Percentiles rank a stretch among this genome's conserved stretches.
These are phyloP conservation scores for Pardalotus punctatus DNA, from an alignment of 2,113 vertebrate species.

Conservation along the genomic window DNA sequence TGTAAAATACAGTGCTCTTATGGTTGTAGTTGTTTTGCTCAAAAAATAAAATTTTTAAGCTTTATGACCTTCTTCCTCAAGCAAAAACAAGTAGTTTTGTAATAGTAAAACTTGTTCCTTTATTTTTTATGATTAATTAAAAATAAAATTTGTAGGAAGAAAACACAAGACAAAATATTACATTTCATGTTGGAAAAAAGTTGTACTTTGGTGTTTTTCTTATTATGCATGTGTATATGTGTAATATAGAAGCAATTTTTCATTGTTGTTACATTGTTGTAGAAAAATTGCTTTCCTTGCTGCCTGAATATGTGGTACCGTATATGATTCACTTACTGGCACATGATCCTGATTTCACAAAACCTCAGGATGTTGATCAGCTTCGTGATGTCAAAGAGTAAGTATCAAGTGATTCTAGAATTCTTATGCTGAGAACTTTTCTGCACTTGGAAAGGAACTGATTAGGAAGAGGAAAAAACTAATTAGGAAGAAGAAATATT, in stretches of 20 bases:
- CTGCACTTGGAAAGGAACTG: neutral
- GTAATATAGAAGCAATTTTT: neutral
- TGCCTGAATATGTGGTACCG: constrained; percentile 97
- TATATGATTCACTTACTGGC: constrained; percentile 98
- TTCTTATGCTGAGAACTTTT: neutral
- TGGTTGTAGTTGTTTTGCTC: neutral
- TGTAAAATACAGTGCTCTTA: neutral
- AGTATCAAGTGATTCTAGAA: constrained; percentile 60
- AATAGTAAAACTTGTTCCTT: neutral
- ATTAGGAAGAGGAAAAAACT: neutral
- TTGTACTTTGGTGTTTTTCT: neutral
- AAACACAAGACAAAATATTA: neutral
- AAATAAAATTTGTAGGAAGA: neutral
- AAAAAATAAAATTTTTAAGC: neutral
- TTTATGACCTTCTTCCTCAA: neutral
- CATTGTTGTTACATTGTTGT: constrained; percentile 37
- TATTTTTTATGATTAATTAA: neutral
- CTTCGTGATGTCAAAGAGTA: constrained; percentile 99
- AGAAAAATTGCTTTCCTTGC: constrained; percentile 94
- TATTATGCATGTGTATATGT: neutral
- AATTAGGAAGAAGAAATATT: neutral
- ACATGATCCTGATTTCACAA: constrained; percentile 98
- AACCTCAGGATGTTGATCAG: constrained; percentile 96
- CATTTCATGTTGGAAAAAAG: neutral
- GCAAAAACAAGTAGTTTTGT: neutral